Base-by-base conservation (phyloP, 2,888 invertebrate genomes). In the Biston betularia region DNA sequence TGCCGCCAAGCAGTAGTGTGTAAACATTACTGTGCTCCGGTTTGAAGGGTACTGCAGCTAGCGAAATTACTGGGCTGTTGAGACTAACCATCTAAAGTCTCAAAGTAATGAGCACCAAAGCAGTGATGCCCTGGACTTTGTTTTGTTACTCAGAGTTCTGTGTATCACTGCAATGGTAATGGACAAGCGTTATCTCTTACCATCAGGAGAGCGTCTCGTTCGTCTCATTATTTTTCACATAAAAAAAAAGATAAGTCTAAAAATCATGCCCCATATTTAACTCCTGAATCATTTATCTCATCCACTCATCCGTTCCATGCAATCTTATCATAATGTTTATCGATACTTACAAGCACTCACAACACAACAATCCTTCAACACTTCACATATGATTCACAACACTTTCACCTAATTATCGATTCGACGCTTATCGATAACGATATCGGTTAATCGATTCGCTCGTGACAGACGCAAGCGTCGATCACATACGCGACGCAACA, bases 401-500 rank as follows among this genome's bases (percentile, higher is more conserved):
- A 70, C 69, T 67, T 72, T 73, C 67, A 70, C 76, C 70, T 72
- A 61, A 69, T 66, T 53, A 68, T 54, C 68, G 71, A 70, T 66
- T 14, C 45, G 70, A 75, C 68, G 35, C 63, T 54, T 60, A 75
- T 68, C 70, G 68, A 74, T 54, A 68, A 56, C 34, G 56, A 60
- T 62, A 57, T 57, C 70, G 68, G 73, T 66, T 53, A 64, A 65
- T 64, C 69, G 69, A 70, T 64, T 57, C 57, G 70, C 57, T 57
- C 38, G 49, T 70, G 62, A 73, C 66, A 70, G 69, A 77, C 87
- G 87, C 89, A 85, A 75, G 86, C 89, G 87, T 76, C 84, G 81
- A 80, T 80, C 82, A 79, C 86, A 81, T 85, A 81, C 84, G 86
- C 91, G 84, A 73, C 83, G 84, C 71, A 79, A 70, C 82, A 81